These are phyloP conservation scores for Ophthalmolycus amberensis DNA, from an alignment of 2,113 vertebrate species.

Conservation along the genomic window DNA sequence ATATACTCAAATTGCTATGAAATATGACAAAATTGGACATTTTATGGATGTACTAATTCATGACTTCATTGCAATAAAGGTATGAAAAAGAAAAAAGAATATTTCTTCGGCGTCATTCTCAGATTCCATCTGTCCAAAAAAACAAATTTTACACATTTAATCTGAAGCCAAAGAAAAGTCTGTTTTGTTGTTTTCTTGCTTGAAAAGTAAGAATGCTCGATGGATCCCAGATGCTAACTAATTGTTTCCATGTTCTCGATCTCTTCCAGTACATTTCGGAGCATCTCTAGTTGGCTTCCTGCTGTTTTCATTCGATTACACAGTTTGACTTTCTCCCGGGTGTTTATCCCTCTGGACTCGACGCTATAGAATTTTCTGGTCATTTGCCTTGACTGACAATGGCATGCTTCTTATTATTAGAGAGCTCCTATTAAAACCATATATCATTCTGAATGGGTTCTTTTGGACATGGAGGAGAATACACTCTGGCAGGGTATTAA, in stretches of 20 bases:
- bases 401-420: slow-evolving; percentile 64
- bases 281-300: slow-evolving; percentile 23
- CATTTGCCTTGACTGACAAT: slow-evolving; percentile 59
- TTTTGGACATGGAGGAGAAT: slow-evolving; percentile 70
- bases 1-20: too few species aligned
- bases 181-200: not conserved
- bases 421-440: slow-evolving; percentile 60
- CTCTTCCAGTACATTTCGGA: not conserved
- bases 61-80: not conserved
- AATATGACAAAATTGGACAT: not conserved
- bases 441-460: slow-evolving; percentile 67
- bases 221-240: not conserved
- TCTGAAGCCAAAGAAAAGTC: not conserved
- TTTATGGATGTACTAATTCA: not conserved
- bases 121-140: not conserved
- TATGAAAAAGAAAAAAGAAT: not conserved
- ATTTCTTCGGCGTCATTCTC: not conserved
- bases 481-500: slow-evolving; percentile 79
- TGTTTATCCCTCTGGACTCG: slow-evolving; percentile 49
- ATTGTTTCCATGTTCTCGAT: slow-evolving; percentile 19
- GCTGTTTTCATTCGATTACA: slow-evolving; percentile 36
- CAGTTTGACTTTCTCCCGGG: slow-evolving; percentile 19
- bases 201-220: not conserved
- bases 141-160: not conserved
- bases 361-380: slow-evolving; percentile 38